phyloP scores from a whole-genome alignment of 2,113 vertebrate species.

The Paraplagusia blochii region DNA sequence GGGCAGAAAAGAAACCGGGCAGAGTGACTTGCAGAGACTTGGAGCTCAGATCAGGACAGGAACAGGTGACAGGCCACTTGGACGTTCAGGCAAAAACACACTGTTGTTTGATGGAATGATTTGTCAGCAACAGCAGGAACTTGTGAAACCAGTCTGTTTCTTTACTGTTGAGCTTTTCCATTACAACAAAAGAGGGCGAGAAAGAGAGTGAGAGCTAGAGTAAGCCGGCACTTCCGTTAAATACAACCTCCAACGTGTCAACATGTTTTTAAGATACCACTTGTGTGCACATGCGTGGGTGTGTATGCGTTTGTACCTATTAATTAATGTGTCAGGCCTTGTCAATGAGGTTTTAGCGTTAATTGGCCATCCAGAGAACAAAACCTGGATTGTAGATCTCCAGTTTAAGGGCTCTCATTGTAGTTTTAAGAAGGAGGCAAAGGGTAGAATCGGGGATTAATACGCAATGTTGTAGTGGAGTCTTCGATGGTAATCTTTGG shows the following conservation, averaged over 20 bases:
- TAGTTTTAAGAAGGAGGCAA: no score
- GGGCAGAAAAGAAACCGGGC: background rate
- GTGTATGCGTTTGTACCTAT: no score
- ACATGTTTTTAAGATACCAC: background rate
- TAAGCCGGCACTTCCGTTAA: background rate
- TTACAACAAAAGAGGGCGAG: constrained; percentile 37
- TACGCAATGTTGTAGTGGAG: no score
- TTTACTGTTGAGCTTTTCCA: constrained; percentile 46
- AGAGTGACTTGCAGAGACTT: background rate
- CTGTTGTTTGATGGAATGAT: constrained; percentile 33
- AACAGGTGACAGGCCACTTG: constrained; percentile 5
- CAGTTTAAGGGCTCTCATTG: no score
- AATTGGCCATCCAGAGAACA: no score
- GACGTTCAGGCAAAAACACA: constrained; percentile 20
- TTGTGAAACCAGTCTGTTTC: constrained; percentile 55
- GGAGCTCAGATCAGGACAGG: background rate
- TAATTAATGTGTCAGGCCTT: no score
- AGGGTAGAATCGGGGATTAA: no score
- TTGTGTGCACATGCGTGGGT: no score
- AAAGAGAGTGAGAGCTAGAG: background rate
- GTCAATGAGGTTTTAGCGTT: no score
- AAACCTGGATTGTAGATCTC: no score
- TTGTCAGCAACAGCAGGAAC: constrained; percentile 65
- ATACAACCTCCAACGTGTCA: constrained; percentile 13
- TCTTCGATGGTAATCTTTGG: no score